Base-by-base conservation (phyloP, 1,140 invertebrate species). In the Cydia strobilella region DNA sequence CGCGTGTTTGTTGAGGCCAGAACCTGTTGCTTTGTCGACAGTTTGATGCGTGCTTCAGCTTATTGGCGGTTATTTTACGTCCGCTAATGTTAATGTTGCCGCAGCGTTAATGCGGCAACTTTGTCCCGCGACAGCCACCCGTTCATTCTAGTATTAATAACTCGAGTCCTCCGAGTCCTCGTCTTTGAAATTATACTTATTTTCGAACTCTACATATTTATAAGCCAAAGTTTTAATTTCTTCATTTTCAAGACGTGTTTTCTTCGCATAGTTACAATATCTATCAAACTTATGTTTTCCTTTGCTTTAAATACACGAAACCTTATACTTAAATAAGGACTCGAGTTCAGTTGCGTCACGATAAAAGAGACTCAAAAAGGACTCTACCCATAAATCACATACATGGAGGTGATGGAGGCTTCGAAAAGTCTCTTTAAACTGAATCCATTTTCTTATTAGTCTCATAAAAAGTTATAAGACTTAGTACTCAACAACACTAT, bases 1-100 rank as follows among this genome's bases (percentile, higher is more conserved):
- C 71, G 82, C 74, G 77, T 92, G 87, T 92, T 92, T 91, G 89
- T 79, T 77, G 84, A 90, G 83, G 76, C 86, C 79, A 90, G 89
- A 92, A 92, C 90, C 89, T 90, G 90, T 92, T 91, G 89, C 90
- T 88, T 89, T 90, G 88, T 90, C 81, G 86, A 91, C 80, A 80
- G 85, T 86, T 87, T 87, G 90, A 90, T 92, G 88, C 85, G 83
- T 86, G 86, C 86, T 83, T 86, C 77, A 85, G 81, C 84, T 92
- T 91, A 92, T 92, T 92, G 89, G 89, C 90, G 89, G 87, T 90
- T 89, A 89, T 88, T 90, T 92, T 89, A 91, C 84, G 86, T 90
- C 74, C 80, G 86, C 88, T 85, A 89, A 89, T 90, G 90, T 90
- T 89, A 87, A 90, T 86, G 85, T 84, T 83, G 84, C 82, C 82